Evolutionary conservation across 23 tunicate species (phyloP), one percentile per base, ranked within the genome.

Genomic region (Clavelina lepadiformis): DNA sequence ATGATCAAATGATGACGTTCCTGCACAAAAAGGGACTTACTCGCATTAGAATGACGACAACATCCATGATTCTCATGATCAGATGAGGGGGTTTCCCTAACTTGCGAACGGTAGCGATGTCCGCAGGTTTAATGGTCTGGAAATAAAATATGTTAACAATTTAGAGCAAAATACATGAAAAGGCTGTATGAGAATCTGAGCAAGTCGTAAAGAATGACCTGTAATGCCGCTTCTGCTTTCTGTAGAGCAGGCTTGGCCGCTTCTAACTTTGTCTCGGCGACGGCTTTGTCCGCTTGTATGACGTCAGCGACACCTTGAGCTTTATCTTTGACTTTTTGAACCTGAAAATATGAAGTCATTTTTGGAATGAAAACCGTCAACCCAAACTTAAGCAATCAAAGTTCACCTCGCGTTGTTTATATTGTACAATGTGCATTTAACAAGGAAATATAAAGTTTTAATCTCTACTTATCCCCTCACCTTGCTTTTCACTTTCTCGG

Each of bases 31-130:
- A 19, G 7, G 24, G 15, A 61, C 75, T 71, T 68, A 86, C 95
- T 82, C 84, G 45, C 89, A 81, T 81, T 5, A 91, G 68, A 31
- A 91, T 60, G 1, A 91, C 31, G 30, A 91, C 98, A 53, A 80
- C 70, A 76, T 91, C 98, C 98, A 91, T 81, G 33, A 91, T 91
- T 31, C 98, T 61, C 98, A 91, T 91, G 38, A 91, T 81, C 58
- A 91, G 46, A 71, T 91, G 98, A 51, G 98, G 98, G 51, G 98
- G 98, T 64, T 91, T 91, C 46, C 98, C 98, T n/a, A 91, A 55
- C 61, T 91, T 91, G n/a, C 88, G 69, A 0, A 91, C 98, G 0
- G 98, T 91, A 18, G 91, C 89, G 64, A 91, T 91, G 47, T 91
- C 89, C n/a, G 98, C 79, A 2, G 98, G 98, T 49, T 81, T 91